Percentiles rank a stretch among this genome's conserved stretches.
Conservation (phyloP, 2,113 vertebrate genomes). For the Phaetusa simplex region DNA sequence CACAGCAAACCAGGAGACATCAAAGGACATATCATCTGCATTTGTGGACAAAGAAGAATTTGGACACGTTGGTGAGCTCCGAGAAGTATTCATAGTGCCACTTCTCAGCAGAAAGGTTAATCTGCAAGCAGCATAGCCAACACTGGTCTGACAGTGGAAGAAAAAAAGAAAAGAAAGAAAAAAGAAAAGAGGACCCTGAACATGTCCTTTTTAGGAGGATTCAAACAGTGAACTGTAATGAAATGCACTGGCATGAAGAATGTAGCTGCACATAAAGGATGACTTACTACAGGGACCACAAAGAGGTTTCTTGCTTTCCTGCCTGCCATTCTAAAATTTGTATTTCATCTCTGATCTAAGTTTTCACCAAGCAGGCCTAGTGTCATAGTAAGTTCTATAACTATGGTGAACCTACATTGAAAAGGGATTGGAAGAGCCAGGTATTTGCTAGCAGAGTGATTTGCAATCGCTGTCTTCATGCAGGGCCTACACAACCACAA, state of each 20-base stretch:
- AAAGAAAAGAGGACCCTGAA: background rate
- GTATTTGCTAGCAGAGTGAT: background rate
- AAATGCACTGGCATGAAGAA: background rate
- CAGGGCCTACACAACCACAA: background rate
- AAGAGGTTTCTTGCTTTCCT: background rate
- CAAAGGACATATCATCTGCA: constrained; percentile 87
- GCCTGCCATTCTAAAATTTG: background rate
- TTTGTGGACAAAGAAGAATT: background rate
- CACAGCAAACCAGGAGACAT: constrained; percentile 88
- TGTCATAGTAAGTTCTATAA: background rate
- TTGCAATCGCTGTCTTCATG: background rate
- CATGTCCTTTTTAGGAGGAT: background rate
- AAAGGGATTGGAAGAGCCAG: background rate
- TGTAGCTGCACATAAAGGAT: background rate
- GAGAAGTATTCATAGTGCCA: background rate
- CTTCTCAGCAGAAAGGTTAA: background rate
- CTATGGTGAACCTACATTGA: background rate
- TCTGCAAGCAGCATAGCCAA: background rate
- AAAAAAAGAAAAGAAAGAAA: background rate
- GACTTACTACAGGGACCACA: background rate
- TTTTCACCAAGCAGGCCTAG: background rate
- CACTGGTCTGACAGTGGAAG: background rate
- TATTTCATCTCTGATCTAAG: background rate
- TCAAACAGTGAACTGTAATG: background rate
- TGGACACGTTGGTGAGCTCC: background rate